Evolutionary conservation across 2,113 vertebrate genomes (phyloP), one percentile per base, ranked within the genome.

Genomic region (Bubo bubo): DNA sequence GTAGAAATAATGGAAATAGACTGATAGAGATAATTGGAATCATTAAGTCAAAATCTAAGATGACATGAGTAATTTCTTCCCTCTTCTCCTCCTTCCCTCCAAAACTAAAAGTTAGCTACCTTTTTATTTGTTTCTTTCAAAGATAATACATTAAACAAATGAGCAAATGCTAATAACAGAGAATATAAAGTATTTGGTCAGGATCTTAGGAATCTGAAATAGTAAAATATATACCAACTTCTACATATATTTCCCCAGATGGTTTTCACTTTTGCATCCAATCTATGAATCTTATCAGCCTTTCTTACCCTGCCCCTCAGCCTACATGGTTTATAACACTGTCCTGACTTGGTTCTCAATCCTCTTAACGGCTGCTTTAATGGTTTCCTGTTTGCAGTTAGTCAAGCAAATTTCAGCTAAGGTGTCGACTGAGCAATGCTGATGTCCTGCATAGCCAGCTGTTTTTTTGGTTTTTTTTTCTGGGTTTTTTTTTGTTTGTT

Each of bases 1-100:
- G 87, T 73, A 59, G 45, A 95, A 97, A 93, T 94, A 67, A 60
- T 43, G 60, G 59, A 92, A 94, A 76, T 47, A 91, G 55, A 93
- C 12, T 47, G 8, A 70, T 41, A 39, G 21, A 37, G 67, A 86
- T 52, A 90, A 53, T 7, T 1, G 20, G 4, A 52, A 59, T 79
- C 7, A 28, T 67, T 89, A 72, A 50, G 8, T 35, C 23, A 86
- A 75, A 85, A 87, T 90, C n/a, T 76, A 68, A 82, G 24, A 35
- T 39, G 4, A 53, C 2, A 50, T 12, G 9, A 34, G 53, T 28
- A 1, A 37, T 45, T 62, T 56, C 10, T 64, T 82, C 15, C 2
- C 4, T 73, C 5, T 79, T 85, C 19, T 60, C 12, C n/a, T 71
- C 14, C 19, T 53, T 87, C 15, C 8, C 2, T 92, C 14, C 62